Base-by-base conservation (phyloP, 2,888 invertebrate species). In the Chironomus riparius region DNA sequence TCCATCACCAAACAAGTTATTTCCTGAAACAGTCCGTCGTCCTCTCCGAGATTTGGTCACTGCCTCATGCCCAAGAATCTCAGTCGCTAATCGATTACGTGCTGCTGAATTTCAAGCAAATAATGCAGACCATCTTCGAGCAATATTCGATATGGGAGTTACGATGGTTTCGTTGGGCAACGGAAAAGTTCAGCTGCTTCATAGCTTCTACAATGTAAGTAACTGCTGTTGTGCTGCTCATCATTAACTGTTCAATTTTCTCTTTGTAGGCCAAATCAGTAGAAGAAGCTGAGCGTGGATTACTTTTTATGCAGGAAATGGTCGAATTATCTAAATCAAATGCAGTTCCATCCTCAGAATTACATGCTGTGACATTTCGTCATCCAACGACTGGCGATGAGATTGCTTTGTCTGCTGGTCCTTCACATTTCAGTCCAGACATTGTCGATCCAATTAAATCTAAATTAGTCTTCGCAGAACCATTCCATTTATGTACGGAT, bases 261-360 rank as follows among this genome's bases (percentile, higher is more conserved):
- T 2, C 71, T 68, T 77, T 75, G n/a, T 70, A 96, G 95, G 98
- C 98, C 3, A 90, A 91, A 81, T 91, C 92, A 10, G 86, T 91
- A 0, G 90, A 91, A 79, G 93, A 95, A 81, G 97, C 95, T 0
- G 93, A 95, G 80, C 94, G 97, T 85, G 98, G 98, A 0, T 85
- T 96, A 48, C 87, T 93, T 13, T 98, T 98, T 82, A 97, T 98
- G 96, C 93, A 95, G 81, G 98, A 98, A 85, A 97, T 98, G 95
- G 89, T 95, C 1, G 94, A 95, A 81, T 86, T 96, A 79, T 94
- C 94, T 73, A 92, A 92, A 79, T 77, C 89, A 92, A 81, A 81
- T 86, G 0, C 86, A 86, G 77, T 76, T 50, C 38, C 68, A 38
- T 15, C 76, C 4, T n/a, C 68, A 22, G 76, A 76, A 10, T 47